Base-by-base conservation (phyloP, 2,888 invertebrate genomes). In the Allophyes oxyacanthae region DNA sequence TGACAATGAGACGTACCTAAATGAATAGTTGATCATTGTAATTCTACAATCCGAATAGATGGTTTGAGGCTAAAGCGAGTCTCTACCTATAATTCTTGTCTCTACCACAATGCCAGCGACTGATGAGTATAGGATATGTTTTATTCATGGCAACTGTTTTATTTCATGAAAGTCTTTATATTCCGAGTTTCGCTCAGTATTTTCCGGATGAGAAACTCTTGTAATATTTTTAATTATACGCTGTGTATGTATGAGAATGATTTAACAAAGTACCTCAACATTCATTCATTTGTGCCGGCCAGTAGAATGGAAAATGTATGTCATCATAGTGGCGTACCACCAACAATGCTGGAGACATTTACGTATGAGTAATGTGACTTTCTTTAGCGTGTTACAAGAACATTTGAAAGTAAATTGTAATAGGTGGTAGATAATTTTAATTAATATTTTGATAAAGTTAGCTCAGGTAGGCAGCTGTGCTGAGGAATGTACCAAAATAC, bases 291-390 rank as follows among this genome's bases (percentile, higher is more conserved):
- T 73, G 59, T 62, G 64, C 49, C 26, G 63, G 41, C 56, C 64
- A 77, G 70, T 75, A 72, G 60, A 77, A 72, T 76, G 68, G 74
- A 75, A 77, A 78, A 78, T 77, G 75, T 78, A 37, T 75, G 75
- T 70, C 70, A 70, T 54, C 41, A 43, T 48, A 59, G 61, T 59
- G 36, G 37, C 43, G 48, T 41, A 60, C 45, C 37, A 52, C 41
- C 34, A 41, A 63, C 54, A 60, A 64, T 60, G 49, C 51, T 54
- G 44, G 48, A 51, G 43, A 58, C 55, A 62, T 63, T 32, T 49
- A 50, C 55, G 55, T 60, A 54, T 50, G 52, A 52, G 55, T 60
- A 62, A 69, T 63, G 49, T 57, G 61, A 67, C 75, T 75, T 75
- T 75, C 75, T 72, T 75, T 62, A 59, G 64, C 61, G 64, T 70